These are phyloP conservation scores for Labrus mixtus DNA, from an alignment of 2,113 vertebrate species.

Conservation along the genomic window DNA sequence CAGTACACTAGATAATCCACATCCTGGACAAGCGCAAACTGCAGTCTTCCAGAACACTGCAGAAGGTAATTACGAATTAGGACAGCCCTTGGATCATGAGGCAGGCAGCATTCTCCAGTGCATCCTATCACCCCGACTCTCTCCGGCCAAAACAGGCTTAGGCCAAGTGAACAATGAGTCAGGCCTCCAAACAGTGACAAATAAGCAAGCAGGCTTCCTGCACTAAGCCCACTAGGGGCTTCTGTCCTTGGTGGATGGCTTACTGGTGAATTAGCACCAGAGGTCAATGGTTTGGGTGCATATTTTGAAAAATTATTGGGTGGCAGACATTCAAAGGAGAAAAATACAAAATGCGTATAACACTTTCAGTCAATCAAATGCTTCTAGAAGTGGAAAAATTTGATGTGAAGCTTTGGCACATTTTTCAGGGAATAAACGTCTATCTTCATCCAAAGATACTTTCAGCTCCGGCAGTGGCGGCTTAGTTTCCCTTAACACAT, in stretches of 20 bases:
- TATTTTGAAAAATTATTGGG: not conserved
- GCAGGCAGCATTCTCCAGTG: constrained; percentile 60
- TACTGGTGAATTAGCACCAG: constrained; percentile 63
- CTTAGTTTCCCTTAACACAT: constrained; percentile 33
- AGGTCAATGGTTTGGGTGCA: constrained; percentile 54
- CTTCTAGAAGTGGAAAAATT: constrained; percentile 6
- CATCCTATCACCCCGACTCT: constrained; percentile 63
- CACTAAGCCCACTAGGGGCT: constrained; percentile 53
- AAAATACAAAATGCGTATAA: not conserved
- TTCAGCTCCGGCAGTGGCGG: constrained; percentile 28
- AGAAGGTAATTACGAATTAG: constrained; percentile 83
- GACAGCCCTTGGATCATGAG: constrained; percentile 72
- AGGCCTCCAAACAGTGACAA: constrained; percentile 65
- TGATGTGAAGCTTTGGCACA: constrained; percentile 11
- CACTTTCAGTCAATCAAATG: constrained; percentile 28
- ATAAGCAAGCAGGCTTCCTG: constrained; percentile 61
- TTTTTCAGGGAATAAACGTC: constrained; percentile 54
- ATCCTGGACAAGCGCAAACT: constrained; percentile 68
- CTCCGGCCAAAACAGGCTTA: constrained; percentile 67
- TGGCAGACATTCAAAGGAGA: constrained; percentile 8
- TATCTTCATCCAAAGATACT: constrained; percentile 23
- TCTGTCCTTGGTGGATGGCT: constrained; percentile 66
- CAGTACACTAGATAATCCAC: constrained; percentile 73
- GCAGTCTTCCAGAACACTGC: constrained; percentile 83
- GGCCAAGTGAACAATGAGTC: constrained; percentile 74